phyloP scores from a whole-genome alignment of 1,140 invertebrate genomes.

The Panonychus citri region DNA sequence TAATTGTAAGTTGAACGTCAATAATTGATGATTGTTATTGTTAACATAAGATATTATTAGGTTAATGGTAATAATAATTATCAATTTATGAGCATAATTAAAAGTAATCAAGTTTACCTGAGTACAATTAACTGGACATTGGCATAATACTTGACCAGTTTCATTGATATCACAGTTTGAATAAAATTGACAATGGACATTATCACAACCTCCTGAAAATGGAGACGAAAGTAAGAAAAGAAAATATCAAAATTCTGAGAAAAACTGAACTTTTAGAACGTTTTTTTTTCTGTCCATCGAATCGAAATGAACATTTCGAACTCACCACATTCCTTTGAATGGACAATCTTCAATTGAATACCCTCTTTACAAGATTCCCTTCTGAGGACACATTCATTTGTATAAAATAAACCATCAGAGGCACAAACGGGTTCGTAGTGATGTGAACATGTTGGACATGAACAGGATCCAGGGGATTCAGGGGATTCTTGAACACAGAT shows the following conservation, averaged over 20 bases:
- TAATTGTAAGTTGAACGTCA: too few species aligned
- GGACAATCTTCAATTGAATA: conserved; percentile 34
- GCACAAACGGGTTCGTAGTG: conserved; percentile 46
- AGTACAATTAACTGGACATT: conserved; percentile 49
- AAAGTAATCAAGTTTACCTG: conserved; percentile 15
- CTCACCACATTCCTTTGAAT: conserved; percentile 6
- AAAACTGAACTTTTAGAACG: background rate
- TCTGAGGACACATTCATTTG: conserved; percentile 39
- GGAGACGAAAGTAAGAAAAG: background rate
- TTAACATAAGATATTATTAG: background rate
- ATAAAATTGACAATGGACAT: conserved; percentile 61
- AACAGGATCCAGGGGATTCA: conserved; percentile 38
- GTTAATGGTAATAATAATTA: background rate
- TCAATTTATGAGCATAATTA: too few species aligned
- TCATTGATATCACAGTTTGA: conserved; percentile 50
- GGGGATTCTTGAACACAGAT: background rate
- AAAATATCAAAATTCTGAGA: background rate
- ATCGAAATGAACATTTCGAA: background rate
- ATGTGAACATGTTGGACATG: conserved; percentile 51
- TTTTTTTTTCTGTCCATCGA: background rate
- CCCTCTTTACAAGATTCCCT: conserved; percentile 42
- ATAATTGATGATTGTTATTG: too few species aligned
- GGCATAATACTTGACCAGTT: conserved; percentile 39
- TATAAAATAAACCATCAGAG: conserved; percentile 38
- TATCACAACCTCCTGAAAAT: conserved; percentile 58